Percentiles rank a stretch among this genome's conserved stretches.
Evolutionary conservation across 2,113 vertebrate genomes (phyloP).

Genomic region (Pagrus major): DNA sequence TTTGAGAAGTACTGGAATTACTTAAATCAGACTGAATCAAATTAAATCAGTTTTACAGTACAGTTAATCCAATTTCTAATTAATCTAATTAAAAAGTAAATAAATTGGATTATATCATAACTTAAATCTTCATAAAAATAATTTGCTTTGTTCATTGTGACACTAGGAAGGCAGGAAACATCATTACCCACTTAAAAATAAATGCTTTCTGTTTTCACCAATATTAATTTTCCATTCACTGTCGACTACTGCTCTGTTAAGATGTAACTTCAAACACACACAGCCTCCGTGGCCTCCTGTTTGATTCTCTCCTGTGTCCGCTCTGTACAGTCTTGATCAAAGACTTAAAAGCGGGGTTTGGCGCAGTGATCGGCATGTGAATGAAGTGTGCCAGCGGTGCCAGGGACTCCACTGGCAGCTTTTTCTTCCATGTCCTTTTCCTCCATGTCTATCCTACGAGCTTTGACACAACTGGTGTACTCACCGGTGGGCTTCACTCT

Average conservation of each 20-base stretch:
- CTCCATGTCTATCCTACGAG: slow-evolving; percentile 57
- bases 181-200: neutral
- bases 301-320: slow-evolving; percentile 32
- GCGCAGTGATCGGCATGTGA: slow-evolving; percentile 17
- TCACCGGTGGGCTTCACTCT: neutral
- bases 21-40: too few species aligned
- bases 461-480: slow-evolving; percentile 15
- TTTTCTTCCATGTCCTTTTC: slow-evolving; percentile 39
- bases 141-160: neutral
- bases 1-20: too few species aligned
- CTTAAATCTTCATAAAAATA: neutral
- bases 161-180: neutral
- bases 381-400: slow-evolving; percentile 16
- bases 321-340: slow-evolving; percentile 25
- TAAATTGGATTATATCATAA: neutral
- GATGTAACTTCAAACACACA: neutral
- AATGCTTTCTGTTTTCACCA: neutral
- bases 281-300: neutral
- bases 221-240: neutral
- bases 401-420: neutral
- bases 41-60: neutral
- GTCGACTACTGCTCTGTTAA: neutral
- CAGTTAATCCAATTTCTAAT: too few species aligned
- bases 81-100: too few species aligned
- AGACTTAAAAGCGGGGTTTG: slow-evolving; percentile 58